Evolutionary conservation across 1,140 invertebrate species (phyloP).

Genomic region (honey bee (Apis mellifera)): DNA sequence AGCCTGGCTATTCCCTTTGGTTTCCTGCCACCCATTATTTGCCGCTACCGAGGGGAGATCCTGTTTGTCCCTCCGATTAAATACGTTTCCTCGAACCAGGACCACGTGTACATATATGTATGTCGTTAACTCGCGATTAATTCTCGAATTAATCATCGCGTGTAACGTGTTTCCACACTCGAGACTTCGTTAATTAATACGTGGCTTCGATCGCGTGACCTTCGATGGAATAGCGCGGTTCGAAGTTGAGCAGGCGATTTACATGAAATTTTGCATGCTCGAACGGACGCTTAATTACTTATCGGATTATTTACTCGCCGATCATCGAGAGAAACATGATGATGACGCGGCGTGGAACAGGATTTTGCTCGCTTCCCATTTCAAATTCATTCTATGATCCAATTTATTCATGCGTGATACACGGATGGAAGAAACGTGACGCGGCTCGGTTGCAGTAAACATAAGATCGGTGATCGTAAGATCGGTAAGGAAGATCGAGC

Average conservation of each 20-base stretch:
- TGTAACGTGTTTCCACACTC: background rate
- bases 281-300: slow-evolving; percentile 42
- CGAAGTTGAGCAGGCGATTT: background rate
- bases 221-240: background rate
- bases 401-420: slow-evolving; percentile 63
- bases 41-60: background rate
- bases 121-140: slow-evolving; percentile 1
- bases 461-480: too few species aligned
- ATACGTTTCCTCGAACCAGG: background rate
- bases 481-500: too few species aligned
- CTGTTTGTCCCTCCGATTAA: slow-evolving; percentile 33
- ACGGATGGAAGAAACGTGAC: slow-evolving; percentile 57
- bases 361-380: slow-evolving; percentile 27
- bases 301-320: slow-evolving; percentile 13
- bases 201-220: slow-evolving; percentile 1
- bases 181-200: slow-evolving; percentile 13
- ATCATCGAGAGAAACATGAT: background rate
- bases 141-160: background rate
- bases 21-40: slow-evolving; percentile 26
- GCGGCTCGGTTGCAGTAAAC: slow-evolving; percentile 31
- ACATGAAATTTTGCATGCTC: background rate
- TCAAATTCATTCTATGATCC: slow-evolving; percentile 62
- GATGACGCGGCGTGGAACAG: background rate
- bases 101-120: too few species aligned
- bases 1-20: background rate